Evolutionary conservation across 2,113 vertebrate species (phyloP).

Genomic region (Pogona vitticeps): DNA sequence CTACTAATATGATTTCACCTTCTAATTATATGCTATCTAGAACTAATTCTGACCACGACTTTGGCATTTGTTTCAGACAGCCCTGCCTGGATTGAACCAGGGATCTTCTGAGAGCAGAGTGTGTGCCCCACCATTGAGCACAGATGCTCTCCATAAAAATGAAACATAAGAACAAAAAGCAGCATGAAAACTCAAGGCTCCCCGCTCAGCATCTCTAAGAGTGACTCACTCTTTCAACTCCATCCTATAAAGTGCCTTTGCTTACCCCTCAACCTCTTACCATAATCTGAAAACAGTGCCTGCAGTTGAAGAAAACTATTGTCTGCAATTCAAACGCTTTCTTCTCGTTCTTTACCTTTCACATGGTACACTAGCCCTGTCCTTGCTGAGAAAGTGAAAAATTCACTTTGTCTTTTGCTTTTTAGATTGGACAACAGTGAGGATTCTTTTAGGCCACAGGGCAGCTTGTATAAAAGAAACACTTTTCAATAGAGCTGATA

Average conservation of each 20-base stretch:
- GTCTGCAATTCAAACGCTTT: not conserved
- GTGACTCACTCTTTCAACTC: not conserved
- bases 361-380: not conserved
- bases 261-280: not conserved
- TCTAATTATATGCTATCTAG: not conserved
- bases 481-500: conserved; percentile 29
- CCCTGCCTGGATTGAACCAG: not conserved
- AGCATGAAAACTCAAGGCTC: not conserved
- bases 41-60: not conserved
- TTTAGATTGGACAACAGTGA: conserved; percentile 18
- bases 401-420: conserved; percentile 21
- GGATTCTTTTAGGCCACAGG: conserved; percentile 20
- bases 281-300: not conserved
- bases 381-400: conserved; percentile 25
- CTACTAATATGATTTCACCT: too few relatives aligned
- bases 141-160: not conserved
- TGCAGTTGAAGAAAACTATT: not conserved
- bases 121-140: not conserved
- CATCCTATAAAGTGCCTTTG: not conserved
- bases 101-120: too few relatives aligned
- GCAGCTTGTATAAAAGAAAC: conserved; percentile 32
- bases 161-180: not conserved
- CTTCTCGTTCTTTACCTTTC: not conserved
- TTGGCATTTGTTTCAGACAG: not conserved
- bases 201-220: not conserved